phyloP scores from a whole-genome alignment of 2,797 vertebrate species.

The Botia almorhae region DNA sequence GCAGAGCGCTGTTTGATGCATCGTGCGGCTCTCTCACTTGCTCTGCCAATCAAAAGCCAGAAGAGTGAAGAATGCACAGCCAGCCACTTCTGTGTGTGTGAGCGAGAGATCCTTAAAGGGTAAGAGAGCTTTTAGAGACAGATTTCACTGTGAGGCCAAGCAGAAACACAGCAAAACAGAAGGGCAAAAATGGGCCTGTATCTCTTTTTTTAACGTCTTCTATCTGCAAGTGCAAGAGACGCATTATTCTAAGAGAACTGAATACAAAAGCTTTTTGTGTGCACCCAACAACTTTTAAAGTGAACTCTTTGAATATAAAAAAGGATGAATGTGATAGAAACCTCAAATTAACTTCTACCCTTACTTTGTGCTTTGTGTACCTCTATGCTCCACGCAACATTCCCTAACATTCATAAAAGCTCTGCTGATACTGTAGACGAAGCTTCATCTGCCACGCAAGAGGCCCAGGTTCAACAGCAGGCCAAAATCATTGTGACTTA shows the following conservation, averaged over 20 bases:
- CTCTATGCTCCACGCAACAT: background rate
- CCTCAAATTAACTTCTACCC: slow-evolving; percentile 17
- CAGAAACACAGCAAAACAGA: slow-evolving; percentile 8
- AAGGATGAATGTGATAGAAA: background rate
- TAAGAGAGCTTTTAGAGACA: slow-evolving; percentile 35
- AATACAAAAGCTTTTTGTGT: slow-evolving; percentile 24
- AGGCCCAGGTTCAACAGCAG: background rate
- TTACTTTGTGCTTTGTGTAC: slow-evolving; percentile 8
- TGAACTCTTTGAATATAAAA: slow-evolving; percentile 23
- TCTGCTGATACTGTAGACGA: background rate
- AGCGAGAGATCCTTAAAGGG: slow-evolving; percentile 6
- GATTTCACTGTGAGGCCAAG: slow-evolving; percentile 33
- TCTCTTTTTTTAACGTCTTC: slow-evolving; percentile 6
- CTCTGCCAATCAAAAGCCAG: slow-evolving; percentile 40
- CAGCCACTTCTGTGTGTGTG: background rate
- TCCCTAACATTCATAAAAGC: slow-evolving; percentile 20
- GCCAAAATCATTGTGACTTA: background rate
- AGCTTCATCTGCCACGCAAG: background rate
- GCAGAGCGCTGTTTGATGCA: slow-evolving; percentile 14
- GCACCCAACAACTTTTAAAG: slow-evolving; percentile 15
- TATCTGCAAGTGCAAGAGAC: background rate
- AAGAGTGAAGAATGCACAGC: slow-evolving; percentile 14
- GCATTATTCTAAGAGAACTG: background rate
- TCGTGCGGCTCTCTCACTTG: slow-evolving; percentile 32
- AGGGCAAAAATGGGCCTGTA: slow-evolving; percentile 17